Evolutionary conservation across 2,113 vertebrate species (phyloP).

Genomic region (Caracal caracal): DNA sequence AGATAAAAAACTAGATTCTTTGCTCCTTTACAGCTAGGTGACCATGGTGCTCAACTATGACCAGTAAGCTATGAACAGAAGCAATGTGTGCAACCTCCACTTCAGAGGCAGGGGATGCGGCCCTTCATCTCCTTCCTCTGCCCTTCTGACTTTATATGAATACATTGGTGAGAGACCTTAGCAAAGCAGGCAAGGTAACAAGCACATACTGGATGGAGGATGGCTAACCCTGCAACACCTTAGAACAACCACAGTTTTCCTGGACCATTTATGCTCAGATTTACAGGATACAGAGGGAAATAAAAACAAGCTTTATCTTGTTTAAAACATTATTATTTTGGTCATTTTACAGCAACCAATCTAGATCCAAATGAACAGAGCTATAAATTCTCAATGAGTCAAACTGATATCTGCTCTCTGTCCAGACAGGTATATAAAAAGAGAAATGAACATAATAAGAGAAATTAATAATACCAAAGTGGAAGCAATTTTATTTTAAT

Average conservation of each 20-base stretch:
- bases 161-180: neutral
- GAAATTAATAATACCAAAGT: neutral
- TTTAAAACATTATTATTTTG: neutral
- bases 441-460: neutral
- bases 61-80: neutral
- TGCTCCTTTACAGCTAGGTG: neutral
- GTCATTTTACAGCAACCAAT: neutral
- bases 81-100: neutral
- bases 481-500: neutral
- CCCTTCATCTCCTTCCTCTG: neutral
- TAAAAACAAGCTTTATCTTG: neutral
- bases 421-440: neutral
- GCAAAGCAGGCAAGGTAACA: neutral
- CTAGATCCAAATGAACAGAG: neutral
- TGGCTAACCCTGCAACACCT: neutral
- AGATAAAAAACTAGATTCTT: neutral
- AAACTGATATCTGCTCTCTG: neutral
- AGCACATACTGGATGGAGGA: neutral
- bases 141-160: neutral
- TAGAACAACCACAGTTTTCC: neutral
- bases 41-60: neutral
- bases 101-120: neutral
- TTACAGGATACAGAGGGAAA: neutral
- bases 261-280: neutral
- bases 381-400: neutral